Evolutionary conservation across 2,113 vertebrate genomes (phyloP), one percentile per base, ranked within the genome.

Genomic region (Vimba vimba): DNA sequence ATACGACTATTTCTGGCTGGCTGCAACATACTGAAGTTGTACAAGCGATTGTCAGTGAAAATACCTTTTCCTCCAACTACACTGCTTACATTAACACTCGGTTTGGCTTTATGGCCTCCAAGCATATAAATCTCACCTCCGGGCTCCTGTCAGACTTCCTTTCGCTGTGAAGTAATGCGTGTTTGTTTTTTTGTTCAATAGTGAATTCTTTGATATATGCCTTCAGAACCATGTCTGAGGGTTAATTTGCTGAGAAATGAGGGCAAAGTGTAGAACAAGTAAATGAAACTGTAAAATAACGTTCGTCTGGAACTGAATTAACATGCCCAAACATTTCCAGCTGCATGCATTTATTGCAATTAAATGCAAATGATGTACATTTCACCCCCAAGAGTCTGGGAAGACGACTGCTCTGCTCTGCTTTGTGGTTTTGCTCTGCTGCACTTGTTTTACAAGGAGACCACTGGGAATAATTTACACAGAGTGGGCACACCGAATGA

Each of bases 331-430:
- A 57, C 71, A 55, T 80, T 85, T 85, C 88, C 89, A 87, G 84
- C 89, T 87, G 87, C 84, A 62, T 69, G 87, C 85, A 86, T 88
- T 86, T 88, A 85, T 87, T 90, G 82, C 82, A 86, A 87, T 87
- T 90, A 89, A 90, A 91, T 89, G 88, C 84, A 90, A 90, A 90
- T 87, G 47, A 88, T 90, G 89, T 85, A 87, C 88, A 88, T 77
- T 81, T 87, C 80, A 87, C 85, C 85, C 87, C 62, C 76, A 69
- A 87, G 85, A 68, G 87, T 86, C 87, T 84, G 86, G 79, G 82
- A 85, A 86, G 85, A 85, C 66, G 81, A 82, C 55, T 33, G 59
- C 21, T 21, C 64, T 86, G 80, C 27, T 71, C 64, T 86, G 80
- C 27, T 71, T 50, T 83, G 81, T 30, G 89, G 87, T 90, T 89